Base-by-base conservation (phyloP, 1,140 invertebrate genomes). In the Dryas iulia region DNA sequence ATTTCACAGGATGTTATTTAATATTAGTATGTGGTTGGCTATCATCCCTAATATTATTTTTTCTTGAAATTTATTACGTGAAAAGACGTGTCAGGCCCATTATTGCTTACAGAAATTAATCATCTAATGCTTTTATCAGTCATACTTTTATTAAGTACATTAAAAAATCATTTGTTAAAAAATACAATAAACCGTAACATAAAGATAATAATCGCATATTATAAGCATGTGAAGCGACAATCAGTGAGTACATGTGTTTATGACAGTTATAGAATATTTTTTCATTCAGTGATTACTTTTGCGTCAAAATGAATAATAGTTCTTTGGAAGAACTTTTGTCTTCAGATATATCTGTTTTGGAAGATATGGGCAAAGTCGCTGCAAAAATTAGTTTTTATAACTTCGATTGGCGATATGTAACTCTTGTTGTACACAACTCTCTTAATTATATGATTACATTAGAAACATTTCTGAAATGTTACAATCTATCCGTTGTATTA, bases 1-100 rank as follows among this genome's bases (percentile, higher is more conserved):
- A 89, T 73, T 90, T 77, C 69, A 79, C 79, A 11, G 86, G 85
- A 5, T 89, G 86, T 39, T 90, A 83, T 18, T 64, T 77, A 12
- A 72, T 90, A 52, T 62, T 90, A 12, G 12, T 80, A 12, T 7
- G 63, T 5, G 86, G 87, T 11, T 90, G 84, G 84, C 52, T 76
- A 18, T 24, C 77, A 21, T 87, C 87, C 0, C 14, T 61, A 10
- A n/a, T 85, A 39, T 54, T 76, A 5, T 87, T 87, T 54, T 24
- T 81, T 59, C n/a, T 74, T 53, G 85, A 89, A 79, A 65, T 79
- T 68, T 64, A 73, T 77, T 10, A 47, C 21, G 26, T 67, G 47
- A 63, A 68, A 72, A 74, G 67, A 57, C 33, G 53, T 70, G 57
- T 7, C 26, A 59, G 47, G 25, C n/a, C 25, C 1, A 6, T 12